These are phyloP conservation scores for Chionomys nivalis DNA, from an alignment of 2,113 vertebrate species.

Conservation along the genomic window DNA sequence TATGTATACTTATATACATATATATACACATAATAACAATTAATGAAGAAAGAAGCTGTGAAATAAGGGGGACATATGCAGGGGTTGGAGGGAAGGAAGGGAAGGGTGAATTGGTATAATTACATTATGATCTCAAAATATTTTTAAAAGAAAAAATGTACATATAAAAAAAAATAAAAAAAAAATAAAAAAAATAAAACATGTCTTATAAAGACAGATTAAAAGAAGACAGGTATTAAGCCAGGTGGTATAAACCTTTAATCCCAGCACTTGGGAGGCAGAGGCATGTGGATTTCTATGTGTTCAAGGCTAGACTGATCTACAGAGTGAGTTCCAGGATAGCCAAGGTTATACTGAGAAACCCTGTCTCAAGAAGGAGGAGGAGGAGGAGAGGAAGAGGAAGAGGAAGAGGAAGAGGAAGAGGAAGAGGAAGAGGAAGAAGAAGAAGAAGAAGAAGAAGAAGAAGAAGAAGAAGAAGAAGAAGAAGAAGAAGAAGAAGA, in stretches of 20 bases:
- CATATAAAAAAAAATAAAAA: too few relatives aligned
- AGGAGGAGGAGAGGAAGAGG: background rate
- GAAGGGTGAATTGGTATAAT: background rate
- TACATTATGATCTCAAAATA: background rate
- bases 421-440: background rate
- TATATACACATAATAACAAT: background rate
- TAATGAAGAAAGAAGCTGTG: background rate
- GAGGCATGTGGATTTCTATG: too few relatives aligned
- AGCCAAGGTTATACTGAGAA: too few relatives aligned
- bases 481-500: constrained; percentile 10
- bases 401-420: background rate
- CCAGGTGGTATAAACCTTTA: too few relatives aligned
- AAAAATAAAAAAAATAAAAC: too few relatives aligned
- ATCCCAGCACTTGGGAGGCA: too few relatives aligned
- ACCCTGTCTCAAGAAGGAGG: too few relatives aligned
- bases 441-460: background rate
- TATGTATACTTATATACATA: background rate
- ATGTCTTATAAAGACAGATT: constrained; percentile 26
- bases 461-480: background rate
- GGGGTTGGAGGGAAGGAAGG: background rate
- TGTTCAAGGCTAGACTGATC: too few relatives aligned
- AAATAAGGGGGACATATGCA: background rate
- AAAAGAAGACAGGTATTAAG: background rate
- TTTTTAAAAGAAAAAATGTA: background rate
- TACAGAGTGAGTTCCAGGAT: too few relatives aligned